Conservation (phyloP, 2,888 invertebrate genomes). For the Drosophila koepferae region DNA sequence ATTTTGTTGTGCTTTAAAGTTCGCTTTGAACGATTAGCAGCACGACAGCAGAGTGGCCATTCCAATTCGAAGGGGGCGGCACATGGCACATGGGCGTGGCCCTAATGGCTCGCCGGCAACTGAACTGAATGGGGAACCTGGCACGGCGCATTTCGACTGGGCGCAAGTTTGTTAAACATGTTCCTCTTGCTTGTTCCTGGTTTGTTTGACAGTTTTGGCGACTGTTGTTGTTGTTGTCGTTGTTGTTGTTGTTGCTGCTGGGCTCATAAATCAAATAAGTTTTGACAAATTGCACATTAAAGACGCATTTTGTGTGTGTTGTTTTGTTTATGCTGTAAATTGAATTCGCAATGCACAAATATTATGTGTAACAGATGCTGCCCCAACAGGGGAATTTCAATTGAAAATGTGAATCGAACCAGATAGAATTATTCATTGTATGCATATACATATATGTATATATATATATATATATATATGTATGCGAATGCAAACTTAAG, state of each 20-base stretch:
- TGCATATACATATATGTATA: not conserved
- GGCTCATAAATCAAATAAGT: constrained; percentile 74
- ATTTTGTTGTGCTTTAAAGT: constrained; percentile 56
- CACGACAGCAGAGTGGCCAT: not conserved
- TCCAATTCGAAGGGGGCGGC: not conserved
- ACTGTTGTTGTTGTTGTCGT: constrained; percentile 18
- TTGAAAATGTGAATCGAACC: not conserved
- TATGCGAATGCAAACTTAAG: constrained; percentile 1
- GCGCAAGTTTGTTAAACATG: constrained; percentile 31
- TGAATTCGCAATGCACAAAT: constrained; percentile 47
- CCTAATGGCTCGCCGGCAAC: not conserved
- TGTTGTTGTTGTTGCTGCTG: constrained; percentile 5
- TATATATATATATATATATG: not conserved
- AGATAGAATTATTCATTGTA: constrained; percentile 4
- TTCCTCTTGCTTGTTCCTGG: constrained; percentile 38
- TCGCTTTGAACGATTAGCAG: constrained; percentile 52
- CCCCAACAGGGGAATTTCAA: constrained; percentile 18
- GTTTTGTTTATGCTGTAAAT: constrained; percentile 36
- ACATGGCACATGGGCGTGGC: not conserved
- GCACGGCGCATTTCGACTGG: constrained; percentile 8
- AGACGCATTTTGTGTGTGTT: constrained; percentile 48
- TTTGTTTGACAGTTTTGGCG: constrained; percentile 43
- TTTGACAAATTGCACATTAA: constrained; percentile 78
- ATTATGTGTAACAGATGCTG: constrained; percentile 30
- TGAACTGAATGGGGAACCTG: no score